Percentiles rank a stretch among this genome's conserved stretches.
Conservation (phyloP, 2,797 vertebrate genomes). For the Hapalemur alaotrensis region DNA sequence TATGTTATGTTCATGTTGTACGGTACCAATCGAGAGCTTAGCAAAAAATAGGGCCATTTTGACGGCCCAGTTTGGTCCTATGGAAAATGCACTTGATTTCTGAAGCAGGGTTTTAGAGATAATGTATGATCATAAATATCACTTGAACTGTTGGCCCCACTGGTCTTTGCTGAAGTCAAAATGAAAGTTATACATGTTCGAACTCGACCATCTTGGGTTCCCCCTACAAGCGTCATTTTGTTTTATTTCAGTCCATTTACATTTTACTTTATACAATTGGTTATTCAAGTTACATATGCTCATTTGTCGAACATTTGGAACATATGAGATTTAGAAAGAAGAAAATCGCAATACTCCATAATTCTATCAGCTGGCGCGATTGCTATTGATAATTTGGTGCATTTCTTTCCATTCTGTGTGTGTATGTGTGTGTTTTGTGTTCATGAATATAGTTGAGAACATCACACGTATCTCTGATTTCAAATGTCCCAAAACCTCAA, state of each 20-base stretch:
- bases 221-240: background rate
- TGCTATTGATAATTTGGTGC: too few species aligned
- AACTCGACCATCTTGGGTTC: accelerated
- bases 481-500: background rate
- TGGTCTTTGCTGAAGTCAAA: background rate
- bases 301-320: background rate
- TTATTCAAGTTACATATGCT: background rate
- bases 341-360: background rate
- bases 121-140: background rate
- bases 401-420: background rate
- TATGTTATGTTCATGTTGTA: background rate
- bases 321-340: background rate
- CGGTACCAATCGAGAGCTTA: background rate
- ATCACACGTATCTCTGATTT: background rate
- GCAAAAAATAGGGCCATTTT: background rate
- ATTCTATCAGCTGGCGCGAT: background rate
- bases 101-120: background rate
- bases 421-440: background rate
- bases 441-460: background rate
- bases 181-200: background rate
- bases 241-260: background rate
- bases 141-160: background rate
- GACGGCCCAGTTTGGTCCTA: background rate
- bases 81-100: background rate
- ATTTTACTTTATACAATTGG: background rate